Evolutionary conservation across 1,140 invertebrate genomes (phyloP), one percentile per base, ranked within the genome.

Genomic region (Drosophila ercepeae): DNA sequence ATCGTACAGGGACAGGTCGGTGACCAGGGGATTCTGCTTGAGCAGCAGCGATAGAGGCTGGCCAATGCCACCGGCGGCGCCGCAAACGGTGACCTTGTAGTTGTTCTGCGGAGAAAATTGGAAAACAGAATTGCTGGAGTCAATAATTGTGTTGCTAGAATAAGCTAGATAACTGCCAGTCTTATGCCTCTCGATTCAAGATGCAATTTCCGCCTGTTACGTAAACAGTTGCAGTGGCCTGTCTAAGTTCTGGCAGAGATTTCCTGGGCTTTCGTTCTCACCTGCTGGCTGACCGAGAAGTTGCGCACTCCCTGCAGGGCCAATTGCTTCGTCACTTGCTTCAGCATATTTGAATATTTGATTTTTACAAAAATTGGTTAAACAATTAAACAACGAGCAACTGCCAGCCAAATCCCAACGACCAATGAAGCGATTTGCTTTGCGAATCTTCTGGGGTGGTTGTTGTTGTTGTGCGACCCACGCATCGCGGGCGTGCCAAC

Each of bases 31-130:
- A 65, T 96, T 97, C 78, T 97, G 94, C 92, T 99, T 99, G 54
- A 99, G 92, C n/a, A 99, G 94, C 36, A 99, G 93, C 7, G 98
- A 97, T 76, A 99, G 92, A 5, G 99, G 99, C 92, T 99, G 99
- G 1, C 99, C 99, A 92, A 99, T 99, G 46, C 99, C 99, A 69
- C 99, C 99, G 89, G 95, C 95, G 1, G 98, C 99, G 54, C 99
- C 99, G 91, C 98, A 94, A 41, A 99, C 97, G 55, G 98, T 96
- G 14, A 99, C 99, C 94, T 98, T 98, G 75, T 93, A 91, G 76
- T 91, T 91, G 59, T 90, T 91, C 89, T 91, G 58, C 11, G 13
- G 7, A 25, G 21, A 1, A 4, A 65, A 11, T 46, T 9, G 34
- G 19, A 32, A 13, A 14, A 16, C 25, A 25, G 8, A 11, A 57